phyloP scores from a whole-genome alignment of 92 coral and sea anemone genomes.

The Phenganax subtilis region DNA sequence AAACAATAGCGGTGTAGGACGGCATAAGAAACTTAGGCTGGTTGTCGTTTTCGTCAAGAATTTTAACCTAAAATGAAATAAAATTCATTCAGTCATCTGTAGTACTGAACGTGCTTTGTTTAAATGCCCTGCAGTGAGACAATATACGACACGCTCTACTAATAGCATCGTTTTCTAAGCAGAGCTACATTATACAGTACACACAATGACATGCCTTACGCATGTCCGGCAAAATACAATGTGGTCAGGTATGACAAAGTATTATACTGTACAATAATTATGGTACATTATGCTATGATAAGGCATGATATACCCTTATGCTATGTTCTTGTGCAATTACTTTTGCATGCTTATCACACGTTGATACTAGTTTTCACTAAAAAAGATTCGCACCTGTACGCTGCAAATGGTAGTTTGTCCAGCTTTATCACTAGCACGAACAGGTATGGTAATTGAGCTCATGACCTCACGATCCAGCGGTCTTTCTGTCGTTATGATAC shows the following conservation, averaged over 20 bases:
- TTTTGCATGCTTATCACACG: too few species aligned
- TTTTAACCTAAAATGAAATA: slow-evolving; percentile 51
- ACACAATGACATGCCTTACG: too few species aligned
- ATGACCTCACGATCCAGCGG: slow-evolving; percentile 88
- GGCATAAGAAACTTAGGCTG: slow-evolving; percentile 81
- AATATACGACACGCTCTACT: not conserved
- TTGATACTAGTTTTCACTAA: too few species aligned
- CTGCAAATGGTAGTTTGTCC: slow-evolving; percentile 84
- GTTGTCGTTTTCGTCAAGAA: slow-evolving; percentile 89
- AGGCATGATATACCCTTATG: too few species aligned
- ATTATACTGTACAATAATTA: too few species aligned
- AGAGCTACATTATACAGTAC: too few species aligned
- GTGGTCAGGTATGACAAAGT: too few species aligned
- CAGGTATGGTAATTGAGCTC: slow-evolving; percentile 54
- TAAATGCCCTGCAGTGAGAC: not conserved
- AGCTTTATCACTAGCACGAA: slow-evolving; percentile 91
- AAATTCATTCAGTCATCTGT: not conserved
- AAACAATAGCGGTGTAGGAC: slow-evolving; percentile 70
- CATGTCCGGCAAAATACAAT: too few species aligned
- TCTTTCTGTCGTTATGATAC: slow-evolving; percentile 83
- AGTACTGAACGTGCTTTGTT: not conserved
- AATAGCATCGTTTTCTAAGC: too few species aligned
- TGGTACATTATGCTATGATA: too few species aligned
- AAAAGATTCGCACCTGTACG: slow-evolving; percentile 62
- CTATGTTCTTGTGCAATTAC: too few species aligned